Evolutionary conservation across 2,113 vertebrate genomes (phyloP).

Genomic region (Atherinomorus stipes): DNA sequence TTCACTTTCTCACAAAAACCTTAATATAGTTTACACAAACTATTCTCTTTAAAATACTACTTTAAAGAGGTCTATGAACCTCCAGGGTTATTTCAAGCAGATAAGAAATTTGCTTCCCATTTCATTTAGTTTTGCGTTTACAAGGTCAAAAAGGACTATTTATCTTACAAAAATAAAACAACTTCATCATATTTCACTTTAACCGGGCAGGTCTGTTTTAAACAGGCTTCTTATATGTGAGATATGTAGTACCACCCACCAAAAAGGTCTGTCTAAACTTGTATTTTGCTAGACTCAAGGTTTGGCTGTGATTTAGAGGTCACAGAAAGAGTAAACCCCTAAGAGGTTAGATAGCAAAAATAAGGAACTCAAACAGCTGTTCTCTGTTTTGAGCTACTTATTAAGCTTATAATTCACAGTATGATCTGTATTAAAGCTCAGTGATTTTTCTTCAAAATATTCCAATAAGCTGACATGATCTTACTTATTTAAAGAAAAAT

Average conservation of each 20-base stretch:
- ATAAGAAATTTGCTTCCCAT: conserved; percentile 51
- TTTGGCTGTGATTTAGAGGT: conserved; percentile 70
- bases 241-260: conserved; percentile 67
- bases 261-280: conserved; percentile 69
- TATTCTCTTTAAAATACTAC: conserved; percentile 78
- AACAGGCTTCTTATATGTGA: conserved; percentile 58
- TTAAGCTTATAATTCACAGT: conserved; percentile 64
- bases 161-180: conserved; percentile 12
- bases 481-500: background rate
- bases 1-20: conserved; percentile 88
- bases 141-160: conserved; percentile 29
- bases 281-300: conserved; percentile 68
- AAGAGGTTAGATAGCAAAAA: conserved; percentile 74
- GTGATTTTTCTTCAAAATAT: background rate
- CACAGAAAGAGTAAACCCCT: conserved; percentile 73
- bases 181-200: conserved; percentile 47
- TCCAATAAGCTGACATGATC: too few species aligned
- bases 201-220: conserved; percentile 52
- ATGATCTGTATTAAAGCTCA: conserved; percentile 24
- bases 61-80: conserved; percentile 76
- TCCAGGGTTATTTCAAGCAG: conserved; percentile 61
- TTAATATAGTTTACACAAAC: conserved; percentile 86
- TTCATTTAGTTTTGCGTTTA: conserved; percentile 51
- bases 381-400: conserved; percentile 42
- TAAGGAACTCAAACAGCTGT: conserved; percentile 49